Conservation (phyloP, 2,797 vertebrate species). For the Neosilurus mollespiculum region DNA sequence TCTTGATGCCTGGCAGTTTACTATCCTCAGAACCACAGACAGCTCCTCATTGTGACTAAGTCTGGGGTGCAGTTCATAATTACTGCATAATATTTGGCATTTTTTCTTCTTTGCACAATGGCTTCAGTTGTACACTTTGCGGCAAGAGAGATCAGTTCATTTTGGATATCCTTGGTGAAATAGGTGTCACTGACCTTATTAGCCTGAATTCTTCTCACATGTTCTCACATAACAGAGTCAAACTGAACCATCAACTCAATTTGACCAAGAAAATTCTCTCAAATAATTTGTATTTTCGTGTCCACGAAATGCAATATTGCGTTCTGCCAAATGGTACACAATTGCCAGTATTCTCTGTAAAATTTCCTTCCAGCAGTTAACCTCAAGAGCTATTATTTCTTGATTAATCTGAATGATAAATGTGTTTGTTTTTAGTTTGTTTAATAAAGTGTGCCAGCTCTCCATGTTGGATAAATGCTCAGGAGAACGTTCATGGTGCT, state of each 20-base stretch:
- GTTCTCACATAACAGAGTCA: conserved; percentile 30
- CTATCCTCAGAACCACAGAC: not conserved
- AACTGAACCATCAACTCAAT: conserved; percentile 40
- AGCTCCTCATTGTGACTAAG: not conserved
- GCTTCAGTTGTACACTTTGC: too few species aligned
- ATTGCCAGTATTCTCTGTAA: conserved; percentile 32
- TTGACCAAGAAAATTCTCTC: conserved; percentile 31
- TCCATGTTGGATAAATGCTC: not conserved
- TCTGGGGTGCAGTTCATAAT: not conserved
- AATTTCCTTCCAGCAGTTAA: conserved; percentile 38
- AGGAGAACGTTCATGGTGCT: not conserved
- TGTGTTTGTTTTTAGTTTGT: not conserved
- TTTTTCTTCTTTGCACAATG: not conserved
- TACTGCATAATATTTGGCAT: not conserved
- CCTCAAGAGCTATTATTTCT: conserved; percentile 27
- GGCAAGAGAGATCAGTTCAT: too few species aligned
- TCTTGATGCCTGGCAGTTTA: not conserved
- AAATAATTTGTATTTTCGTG: conserved; percentile 21
- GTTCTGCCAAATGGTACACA: conserved; percentile 38
- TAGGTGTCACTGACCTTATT: not conserved
- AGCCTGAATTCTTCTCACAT: conserved; percentile 33
- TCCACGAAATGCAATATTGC: conserved; percentile 36
- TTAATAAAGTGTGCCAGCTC: not conserved
- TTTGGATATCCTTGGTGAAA: too few species aligned
- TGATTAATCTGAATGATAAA: conserved; percentile 30